Conservation (phyloP, 2,113 vertebrate genomes). For the Chloropsis cyanopogon region DNA sequence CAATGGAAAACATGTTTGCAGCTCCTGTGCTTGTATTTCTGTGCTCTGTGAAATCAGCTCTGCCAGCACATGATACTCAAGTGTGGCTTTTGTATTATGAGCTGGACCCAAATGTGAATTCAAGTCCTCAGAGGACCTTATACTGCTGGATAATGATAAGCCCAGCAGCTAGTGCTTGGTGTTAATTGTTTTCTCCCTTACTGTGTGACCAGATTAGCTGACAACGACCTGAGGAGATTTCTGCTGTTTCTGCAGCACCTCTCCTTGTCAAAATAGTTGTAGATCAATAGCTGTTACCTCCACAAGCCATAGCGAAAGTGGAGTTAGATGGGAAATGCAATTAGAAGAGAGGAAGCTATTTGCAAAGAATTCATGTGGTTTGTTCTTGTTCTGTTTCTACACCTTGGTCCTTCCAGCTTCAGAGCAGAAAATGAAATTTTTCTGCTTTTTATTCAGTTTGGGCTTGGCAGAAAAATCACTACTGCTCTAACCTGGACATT, state of each 20-base stretch:
- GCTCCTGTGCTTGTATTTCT: background rate
- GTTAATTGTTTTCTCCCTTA: slow-evolving; percentile 50
- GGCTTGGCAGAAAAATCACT: slow-evolving; percentile 23
- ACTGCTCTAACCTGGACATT: background rate
- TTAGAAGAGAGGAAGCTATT: slow-evolving; percentile 33
- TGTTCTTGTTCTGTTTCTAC: background rate
- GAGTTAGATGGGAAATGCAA: slow-evolving; percentile 31
- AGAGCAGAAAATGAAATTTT: slow-evolving; percentile 21
- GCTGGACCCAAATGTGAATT: background rate
- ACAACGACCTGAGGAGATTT: slow-evolving; percentile 49
- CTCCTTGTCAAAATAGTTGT: slow-evolving; percentile 30
- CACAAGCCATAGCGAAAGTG: background rate
- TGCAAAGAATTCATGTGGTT: background rate
- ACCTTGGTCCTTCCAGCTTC: background rate
- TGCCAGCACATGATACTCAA: background rate
- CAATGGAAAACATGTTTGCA: slow-evolving; percentile 47
- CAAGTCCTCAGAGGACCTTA: slow-evolving; percentile 31
- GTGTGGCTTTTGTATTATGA: background rate
- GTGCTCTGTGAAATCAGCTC: background rate
- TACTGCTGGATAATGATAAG: slow-evolving; percentile 20
- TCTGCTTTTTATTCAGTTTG: background rate
- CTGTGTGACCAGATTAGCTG: slow-evolving; percentile 48
- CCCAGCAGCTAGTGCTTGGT: background rate
- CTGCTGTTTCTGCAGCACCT: slow-evolving; percentile 37
- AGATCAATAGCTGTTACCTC: slow-evolving; percentile 58